Conservation (phyloP, 2,113 vertebrate species). For the Otis tarda region DNA sequence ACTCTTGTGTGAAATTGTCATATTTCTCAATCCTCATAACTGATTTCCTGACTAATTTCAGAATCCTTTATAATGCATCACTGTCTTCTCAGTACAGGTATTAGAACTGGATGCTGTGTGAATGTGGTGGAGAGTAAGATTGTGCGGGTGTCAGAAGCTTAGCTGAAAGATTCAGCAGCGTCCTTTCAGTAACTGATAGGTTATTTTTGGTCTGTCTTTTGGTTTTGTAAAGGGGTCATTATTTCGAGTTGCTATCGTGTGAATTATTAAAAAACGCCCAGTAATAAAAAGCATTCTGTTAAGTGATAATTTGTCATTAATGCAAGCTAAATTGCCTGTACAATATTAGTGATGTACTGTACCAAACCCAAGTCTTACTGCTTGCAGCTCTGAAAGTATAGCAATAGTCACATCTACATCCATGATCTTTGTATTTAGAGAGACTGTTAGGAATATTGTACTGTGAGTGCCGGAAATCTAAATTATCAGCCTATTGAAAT, state of each 20-base stretch:
- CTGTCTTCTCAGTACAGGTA: not conserved
- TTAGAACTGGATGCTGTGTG: not conserved
- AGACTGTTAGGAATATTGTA: not conserved
- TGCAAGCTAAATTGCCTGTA: not conserved
- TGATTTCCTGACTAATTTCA: not conserved
- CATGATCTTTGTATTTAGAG: not conserved
- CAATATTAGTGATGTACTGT: not conserved
- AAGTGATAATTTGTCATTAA: constrained; percentile 10
- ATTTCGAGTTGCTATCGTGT: not conserved
- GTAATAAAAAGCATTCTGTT: not conserved
- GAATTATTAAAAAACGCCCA: constrained; percentile 18
- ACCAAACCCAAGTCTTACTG: not conserved
- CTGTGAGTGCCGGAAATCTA: not conserved
- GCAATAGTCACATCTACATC: not conserved
- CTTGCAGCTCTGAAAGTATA: not conserved
- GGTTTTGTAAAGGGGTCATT: not conserved
- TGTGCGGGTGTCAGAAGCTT: not conserved
- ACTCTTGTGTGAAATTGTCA: not conserved
- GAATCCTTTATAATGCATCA: not conserved
- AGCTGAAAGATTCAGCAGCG: not conserved
- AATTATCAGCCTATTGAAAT: not conserved
- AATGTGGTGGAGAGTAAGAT: not conserved
- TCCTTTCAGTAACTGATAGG: not conserved
- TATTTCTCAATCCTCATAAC: not conserved
- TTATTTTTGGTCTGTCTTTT: constrained; percentile 27